These are phyloP conservation scores for Drosophila siamana DNA, from an alignment of 2,888 invertebrate genomes.

Conservation along the genomic window DNA sequence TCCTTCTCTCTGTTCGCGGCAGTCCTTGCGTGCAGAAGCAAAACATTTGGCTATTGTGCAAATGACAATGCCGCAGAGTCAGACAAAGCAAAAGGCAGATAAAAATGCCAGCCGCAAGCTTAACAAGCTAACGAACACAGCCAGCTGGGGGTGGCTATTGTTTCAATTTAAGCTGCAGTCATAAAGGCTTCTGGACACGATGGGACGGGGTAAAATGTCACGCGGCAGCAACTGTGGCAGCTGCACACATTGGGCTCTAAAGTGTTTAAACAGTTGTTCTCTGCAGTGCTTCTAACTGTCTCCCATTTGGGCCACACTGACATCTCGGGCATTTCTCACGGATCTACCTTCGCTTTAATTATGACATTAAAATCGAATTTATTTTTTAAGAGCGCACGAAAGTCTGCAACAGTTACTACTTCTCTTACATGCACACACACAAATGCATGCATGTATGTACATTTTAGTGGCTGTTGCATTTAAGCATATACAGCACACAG, in stretches of 20 bases:
- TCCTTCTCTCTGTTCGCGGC: neutral
- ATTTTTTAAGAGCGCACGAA: conserved; percentile 42
- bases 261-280: conserved; percentile 67
- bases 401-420: conserved; percentile 63
- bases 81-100: conserved; percentile 62
- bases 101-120: conserved; percentile 76
- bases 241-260: conserved; percentile 45
- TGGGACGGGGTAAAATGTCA: neutral
- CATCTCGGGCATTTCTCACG: conserved; percentile 41
- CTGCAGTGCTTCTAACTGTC: conserved; percentile 61
- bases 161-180: conserved; percentile 52
- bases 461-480: conserved; percentile 26
- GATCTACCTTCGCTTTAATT: conserved; percentile 54
- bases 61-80: conserved; percentile 64
- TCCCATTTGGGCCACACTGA: conserved; percentile 36
- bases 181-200: conserved; percentile 22
- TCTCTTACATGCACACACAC: neutral
- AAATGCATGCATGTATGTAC: neutral
- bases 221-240: conserved; percentile 13
- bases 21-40: conserved; percentile 23
- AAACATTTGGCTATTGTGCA: conserved; percentile 64
- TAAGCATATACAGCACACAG: neutral
- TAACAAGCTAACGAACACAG: conserved; percentile 38
- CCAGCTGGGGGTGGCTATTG: conserved; percentile 41
- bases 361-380: conserved; percentile 65